Evolutionary conservation across 2,888 invertebrate species (phyloP), one percentile per base, ranked within the genome.

Genomic region (Drosophila limbata): DNA sequence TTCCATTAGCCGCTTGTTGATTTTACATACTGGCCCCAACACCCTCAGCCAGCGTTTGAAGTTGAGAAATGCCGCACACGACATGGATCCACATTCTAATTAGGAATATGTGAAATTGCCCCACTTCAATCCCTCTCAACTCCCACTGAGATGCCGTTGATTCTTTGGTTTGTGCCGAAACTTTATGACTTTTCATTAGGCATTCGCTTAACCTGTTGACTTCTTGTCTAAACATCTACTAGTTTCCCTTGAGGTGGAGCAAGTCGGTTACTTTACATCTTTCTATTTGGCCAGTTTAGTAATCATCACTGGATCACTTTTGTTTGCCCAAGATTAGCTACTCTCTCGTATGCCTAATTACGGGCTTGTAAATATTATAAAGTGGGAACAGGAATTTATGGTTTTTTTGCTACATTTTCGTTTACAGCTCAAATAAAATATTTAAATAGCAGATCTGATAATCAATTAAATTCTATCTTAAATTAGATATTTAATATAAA

Each of bases 31-130:
- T 25, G n/a, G 19, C 21, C 37, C 28, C 53, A 45, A 44, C 62
- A 42, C 66, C 19, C 39, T 8, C 25, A 25, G n/a, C 8, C 31
- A 28, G 9, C 66, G 55, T 76, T 76, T 76, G 76, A 76, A 56
- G 76, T 76, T 69, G 35, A 57, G 57, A 55, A 70, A 65, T 39
- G 69, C 65, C 70, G 65, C 75, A 57, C 50, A 61, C 73, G 68
- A 64, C 45, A 60, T 39, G 51, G 39, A 73, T 65, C 47, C 73
- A 79, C 69, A 68, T 73, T 75, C 70, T 84, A 84, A 82, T 84
- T 82, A 82, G 62, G 59, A 47, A 65, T 76, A 69, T 76, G 57
- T 73, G 64, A 62, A 47, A 62, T 10, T 42, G 21, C 6, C 4
- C 42, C 44, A 44, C 21, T 15, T 19, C 9, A 13, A n/a, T 9